Base-by-base conservation (phyloP, 2,797 vertebrate species). In the Xerus rutilus region DNA sequence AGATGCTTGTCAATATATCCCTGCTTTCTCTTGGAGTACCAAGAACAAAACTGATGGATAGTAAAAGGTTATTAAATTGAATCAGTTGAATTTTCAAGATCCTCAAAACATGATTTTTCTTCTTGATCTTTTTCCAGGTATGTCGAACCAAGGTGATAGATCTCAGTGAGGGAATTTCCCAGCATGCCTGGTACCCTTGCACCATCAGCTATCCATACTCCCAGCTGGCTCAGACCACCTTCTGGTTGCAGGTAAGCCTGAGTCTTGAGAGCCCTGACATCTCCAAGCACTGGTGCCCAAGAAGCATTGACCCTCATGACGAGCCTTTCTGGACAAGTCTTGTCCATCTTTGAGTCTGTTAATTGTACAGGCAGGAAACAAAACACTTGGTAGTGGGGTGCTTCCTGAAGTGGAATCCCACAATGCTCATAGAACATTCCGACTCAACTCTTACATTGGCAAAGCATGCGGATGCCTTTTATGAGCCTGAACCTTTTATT, bases 121-220 rank as follows among this genome's bases (percentile, higher is more conserved):
- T 35, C 43, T 97, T 77, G 65, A 0, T 64, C 43, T 95, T 49
- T 95, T 89, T 30, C 32, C 93, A 99, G 99, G 98, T 98, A 17
- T 99, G 99, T 97, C 99, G 99, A 95, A 99, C 99, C 73, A 99
- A 99, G 97, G 99, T 99, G 98, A 99, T 99, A 3, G 99, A 99
- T 93, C 96, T 99, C 70, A 99, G 99, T 0, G 99, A 99, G 62
- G 99, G 99, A 2, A 98, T 99, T 94, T 99, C 99, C 59, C 99
- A 99, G 97, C 99, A 99, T 0, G 99, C 99, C 35, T 99, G 99
- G 99, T 99, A 99, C 65, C 99, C 99, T 21, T 99, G 99, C 96
- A 99, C 98, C 0, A 98, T 98, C 96, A 98, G 96, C 88, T 98
- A 98, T 92, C 98, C 98, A 13, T 98, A 99, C 91, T 97, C 98